Evolutionary conservation across 2,888 invertebrate species (phyloP), one percentile per base, ranked within the genome.

Genomic region (Zygogramma bicolorata): DNA sequence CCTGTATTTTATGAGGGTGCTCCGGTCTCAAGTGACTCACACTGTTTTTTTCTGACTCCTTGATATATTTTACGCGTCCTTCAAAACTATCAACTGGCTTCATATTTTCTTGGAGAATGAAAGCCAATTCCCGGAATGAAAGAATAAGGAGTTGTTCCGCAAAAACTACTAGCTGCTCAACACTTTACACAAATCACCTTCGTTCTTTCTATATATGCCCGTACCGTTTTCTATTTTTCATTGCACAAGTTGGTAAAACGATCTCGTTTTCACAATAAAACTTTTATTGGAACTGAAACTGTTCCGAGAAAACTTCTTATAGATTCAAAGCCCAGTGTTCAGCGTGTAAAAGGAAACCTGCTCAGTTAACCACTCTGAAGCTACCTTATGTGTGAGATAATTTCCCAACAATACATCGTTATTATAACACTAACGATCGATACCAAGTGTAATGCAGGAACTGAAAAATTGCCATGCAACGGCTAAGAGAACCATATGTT

Each of bases 351-450:
- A 53, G 53, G 53, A 53, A 53, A 53, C 53, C 53, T 27, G 53
- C 6, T n/a, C n/a, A 13, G 53, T 53, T 53, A 53, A 53, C 53
- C n/a, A 27, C 27, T 53, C 53, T 53, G 27, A 22, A 27, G n/a
- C 53, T 53, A n/a, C 53, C 53, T 53, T 53, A 27, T 53, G 22
- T 53, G 53, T 22, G 27, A 22, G 53, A 53, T n/a, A 25, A 53
- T 53, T 53, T 53, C 53, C 53, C 53, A 53, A 53, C 53, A 53
- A 53, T 53, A 53, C 53, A 53, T 53, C 53, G 53, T 53, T 53
- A 53, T 25, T 25, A 27, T 53, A 53, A 27, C 27, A 53, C 53
- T 46, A 53, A 53, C 53, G 22, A 53, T 53, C 53, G 27, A 53
- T 53, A 53, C 22, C 53, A 15, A 53, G 53, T n/a, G 53, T 13